A percentile compares a stretch with the other conserved stretches of the same genome.
Evolutionary conservation across 2,888 invertebrate genomes (phyloP).

Genomic region (Aethes cnicana): DNA sequence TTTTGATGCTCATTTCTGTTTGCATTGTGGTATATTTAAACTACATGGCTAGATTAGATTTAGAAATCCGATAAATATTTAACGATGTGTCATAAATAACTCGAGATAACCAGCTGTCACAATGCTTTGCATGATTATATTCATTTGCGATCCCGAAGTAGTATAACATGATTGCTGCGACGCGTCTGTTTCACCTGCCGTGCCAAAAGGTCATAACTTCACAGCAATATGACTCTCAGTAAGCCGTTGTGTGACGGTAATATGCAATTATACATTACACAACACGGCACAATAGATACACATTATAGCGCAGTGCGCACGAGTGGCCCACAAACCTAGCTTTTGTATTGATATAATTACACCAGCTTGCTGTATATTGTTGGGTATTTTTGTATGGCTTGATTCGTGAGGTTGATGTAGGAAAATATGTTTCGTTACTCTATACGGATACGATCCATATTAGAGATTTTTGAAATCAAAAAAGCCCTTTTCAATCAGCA

Average conservation of each 20-base stretch:
- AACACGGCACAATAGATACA: conserved; percentile 48
- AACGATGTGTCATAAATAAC: no score
- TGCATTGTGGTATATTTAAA: no score
- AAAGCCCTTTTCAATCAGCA: no score
- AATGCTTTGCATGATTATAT: conserved; percentile 3
- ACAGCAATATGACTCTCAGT: neutral
- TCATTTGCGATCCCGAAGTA: conserved; percentile 7
- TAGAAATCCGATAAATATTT: no score
- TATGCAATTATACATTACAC: conserved; percentile 60
- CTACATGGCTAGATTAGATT: no score
- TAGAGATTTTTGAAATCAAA: no score
- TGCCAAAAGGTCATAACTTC: neutral
- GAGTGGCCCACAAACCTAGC: conserved; percentile 64
- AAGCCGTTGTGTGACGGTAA: conserved; percentile 16
- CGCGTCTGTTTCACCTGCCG: neutral
- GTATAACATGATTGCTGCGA: neutral
- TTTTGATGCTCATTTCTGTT: no score
- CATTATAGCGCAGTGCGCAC: conserved; percentile 41
- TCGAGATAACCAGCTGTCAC: no score
- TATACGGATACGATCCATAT: no score
- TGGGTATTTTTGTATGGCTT: neutral
- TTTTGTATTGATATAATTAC: conserved; percentile 36
- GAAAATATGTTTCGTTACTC: no score
- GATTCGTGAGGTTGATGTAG: no score
- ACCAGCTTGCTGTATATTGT: conserved; percentile 8